A percentile compares a stretch with the other conserved stretches of the same genome.
Conservation (phyloP, 2,888 invertebrate species). For the Caenorhabditis sulstoni region DNA sequence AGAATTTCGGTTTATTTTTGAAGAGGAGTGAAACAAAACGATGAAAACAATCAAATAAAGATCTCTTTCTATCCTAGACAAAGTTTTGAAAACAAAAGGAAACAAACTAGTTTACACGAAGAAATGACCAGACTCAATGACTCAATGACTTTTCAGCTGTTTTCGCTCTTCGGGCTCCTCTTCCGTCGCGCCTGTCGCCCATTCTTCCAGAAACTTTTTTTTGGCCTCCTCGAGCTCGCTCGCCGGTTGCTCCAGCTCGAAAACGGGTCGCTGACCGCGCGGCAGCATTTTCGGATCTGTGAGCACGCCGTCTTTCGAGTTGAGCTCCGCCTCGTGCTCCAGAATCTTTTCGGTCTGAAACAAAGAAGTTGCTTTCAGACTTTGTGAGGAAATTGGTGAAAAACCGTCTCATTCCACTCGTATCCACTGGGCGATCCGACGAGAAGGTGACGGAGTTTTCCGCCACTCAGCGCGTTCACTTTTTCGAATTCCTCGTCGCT, state of each 20-base stretch:
- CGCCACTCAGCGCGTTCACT: constrained; percentile 75
- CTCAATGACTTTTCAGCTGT: constrained; percentile 27
- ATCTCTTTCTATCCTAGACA: too few relatives aligned
- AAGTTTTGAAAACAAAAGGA: too few relatives aligned
- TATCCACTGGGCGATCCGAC: constrained; percentile 80
- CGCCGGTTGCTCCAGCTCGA: constrained; percentile 26
- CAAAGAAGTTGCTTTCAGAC: not conserved
- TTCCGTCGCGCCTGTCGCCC: not conserved
- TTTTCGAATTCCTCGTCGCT: constrained; percentile 75
- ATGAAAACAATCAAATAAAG: too few relatives aligned
- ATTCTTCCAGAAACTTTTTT: constrained; percentile 53
- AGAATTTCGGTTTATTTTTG: too few relatives aligned
- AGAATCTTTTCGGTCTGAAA: constrained; percentile 76
- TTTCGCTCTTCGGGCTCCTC: constrained; percentile 1
- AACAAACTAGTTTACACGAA: too few relatives aligned
- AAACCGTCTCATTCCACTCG: constrained; percentile 77
- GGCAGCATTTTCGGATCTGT: constrained; percentile 78
- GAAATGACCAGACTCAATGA: too few relatives aligned
- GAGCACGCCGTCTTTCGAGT: constrained; percentile 64
- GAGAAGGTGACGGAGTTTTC: constrained; percentile 78
- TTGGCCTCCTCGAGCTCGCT: constrained; percentile 54
- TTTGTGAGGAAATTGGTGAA: not conserved
- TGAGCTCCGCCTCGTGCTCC: constrained; percentile 69
- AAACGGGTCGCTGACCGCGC: constrained; percentile 22
- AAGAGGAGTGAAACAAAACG: too few relatives aligned